Evolutionary conservation across 2,113 vertebrate genomes (phyloP).

Genomic region (Xenus cinereus): DNA sequence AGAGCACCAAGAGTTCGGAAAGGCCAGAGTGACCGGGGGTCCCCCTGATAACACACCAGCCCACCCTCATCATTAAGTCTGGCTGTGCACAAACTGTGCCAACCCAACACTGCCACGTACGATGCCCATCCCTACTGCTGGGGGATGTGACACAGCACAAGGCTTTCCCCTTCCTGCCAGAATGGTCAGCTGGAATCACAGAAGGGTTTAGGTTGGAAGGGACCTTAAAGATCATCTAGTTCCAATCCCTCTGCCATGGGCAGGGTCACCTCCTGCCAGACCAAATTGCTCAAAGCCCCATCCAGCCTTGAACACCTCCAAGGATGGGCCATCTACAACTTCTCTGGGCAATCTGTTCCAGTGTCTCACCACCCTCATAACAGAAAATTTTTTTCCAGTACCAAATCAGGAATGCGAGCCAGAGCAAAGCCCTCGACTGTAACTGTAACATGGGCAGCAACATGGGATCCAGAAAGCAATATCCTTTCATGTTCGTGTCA

Average conservation of each 20-base stretch:
- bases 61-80: not conserved
- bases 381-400: not conserved
- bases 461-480: not conserved
- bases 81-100: too few relatives aligned
- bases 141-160: not conserved
- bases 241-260: not conserved
- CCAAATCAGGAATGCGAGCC: not conserved
- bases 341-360: not conserved
- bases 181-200: not conserved
- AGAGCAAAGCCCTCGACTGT: not conserved
- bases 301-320: not conserved
- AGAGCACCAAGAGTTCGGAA: not conserved
- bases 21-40: not conserved
- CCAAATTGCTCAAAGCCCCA: not conserved
- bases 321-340: not conserved
- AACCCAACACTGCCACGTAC: rapidly evolving
- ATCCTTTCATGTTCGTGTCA: not conserved
- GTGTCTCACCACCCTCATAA: not conserved
- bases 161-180: not conserved
- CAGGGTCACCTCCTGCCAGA: not conserved
- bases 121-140: not conserved
- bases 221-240: not conserved
- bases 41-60: not conserved
- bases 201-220: not conserved
- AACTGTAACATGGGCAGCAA: not conserved